Percentiles rank a stretch among this genome's conserved stretches.
These are phyloP conservation scores for Arbacia lixula DNA, from an alignment of 53 echinoderm and acorn worm genomes.

Conservation along the genomic window DNA sequence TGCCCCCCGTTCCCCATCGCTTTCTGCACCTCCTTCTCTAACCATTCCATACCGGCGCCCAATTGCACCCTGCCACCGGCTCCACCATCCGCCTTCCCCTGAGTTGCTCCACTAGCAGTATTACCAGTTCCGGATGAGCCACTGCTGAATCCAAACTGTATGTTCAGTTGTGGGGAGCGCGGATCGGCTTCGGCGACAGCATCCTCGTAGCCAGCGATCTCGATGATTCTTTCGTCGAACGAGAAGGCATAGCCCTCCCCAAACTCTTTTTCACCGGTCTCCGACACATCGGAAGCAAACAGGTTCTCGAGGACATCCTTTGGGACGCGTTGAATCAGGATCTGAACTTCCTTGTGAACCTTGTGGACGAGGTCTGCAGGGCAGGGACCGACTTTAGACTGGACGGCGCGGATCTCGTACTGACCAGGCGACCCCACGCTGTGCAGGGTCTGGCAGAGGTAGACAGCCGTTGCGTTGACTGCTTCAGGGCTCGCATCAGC, in stretches of 20 bases:
- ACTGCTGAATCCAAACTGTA: slow-evolving; percentile 36
- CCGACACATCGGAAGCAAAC: neutral
- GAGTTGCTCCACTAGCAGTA: slow-evolving; percentile 19
- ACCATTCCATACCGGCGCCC: slow-evolving; percentile 62
- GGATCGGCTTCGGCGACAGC: slow-evolving; percentile 1
- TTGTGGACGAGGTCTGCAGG: slow-evolving; percentile 15
- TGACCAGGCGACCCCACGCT: slow-evolving; percentile 54
- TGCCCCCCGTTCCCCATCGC: slow-evolving; percentile 62
- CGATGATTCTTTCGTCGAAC: slow-evolving; percentile 57
- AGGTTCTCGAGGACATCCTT: slow-evolving; percentile 35
- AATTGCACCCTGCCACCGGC: neutral
- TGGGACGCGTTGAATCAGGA: slow-evolving; percentile 51
- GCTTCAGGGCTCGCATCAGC: slow-evolving; percentile 68
- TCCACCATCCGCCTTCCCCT: slow-evolving; percentile 21
- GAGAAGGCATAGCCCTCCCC: slow-evolving; percentile 74
- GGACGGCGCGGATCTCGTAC: slow-evolving; percentile 50
- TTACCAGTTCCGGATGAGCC: no score
- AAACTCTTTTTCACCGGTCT: slow-evolving; percentile 58
- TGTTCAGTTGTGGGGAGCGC: neutral
- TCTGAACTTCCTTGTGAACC: slow-evolving; percentile 50
- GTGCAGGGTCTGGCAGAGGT: slow-evolving; percentile 66
- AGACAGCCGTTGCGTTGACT: slow-evolving; percentile 74
- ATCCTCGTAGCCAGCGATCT: slow-evolving; percentile 25
- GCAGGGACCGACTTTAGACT: slow-evolving; percentile 60
- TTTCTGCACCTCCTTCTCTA: slow-evolving; percentile 69